Conservation (phyloP, 2,888 invertebrate species). For the Trichopria drosophilae region DNA sequence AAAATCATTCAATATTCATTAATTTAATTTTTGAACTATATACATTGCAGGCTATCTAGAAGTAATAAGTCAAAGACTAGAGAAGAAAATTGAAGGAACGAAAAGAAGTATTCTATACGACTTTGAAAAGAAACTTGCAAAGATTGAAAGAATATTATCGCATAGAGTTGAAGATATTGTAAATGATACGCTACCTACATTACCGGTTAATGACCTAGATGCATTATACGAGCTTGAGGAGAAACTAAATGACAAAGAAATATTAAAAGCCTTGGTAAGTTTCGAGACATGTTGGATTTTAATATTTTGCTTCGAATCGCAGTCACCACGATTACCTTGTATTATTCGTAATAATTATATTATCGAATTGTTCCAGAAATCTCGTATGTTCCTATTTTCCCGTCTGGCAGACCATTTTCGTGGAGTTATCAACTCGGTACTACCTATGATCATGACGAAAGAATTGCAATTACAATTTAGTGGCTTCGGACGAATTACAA, state of each 20-base stretch:
- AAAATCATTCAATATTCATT: too few relatives aligned
- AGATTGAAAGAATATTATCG: background rate
- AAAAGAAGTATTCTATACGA: background rate
- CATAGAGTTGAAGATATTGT: too few relatives aligned
- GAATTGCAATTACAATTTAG: background rate
- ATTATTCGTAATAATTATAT: too few relatives aligned
- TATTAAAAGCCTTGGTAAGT: background rate
- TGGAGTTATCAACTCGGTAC: background rate
- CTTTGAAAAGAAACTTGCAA: background rate
- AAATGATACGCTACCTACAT: background rate
- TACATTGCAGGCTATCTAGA: too few relatives aligned
- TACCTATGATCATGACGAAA: conserved; percentile 1
- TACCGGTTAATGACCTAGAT: background rate
- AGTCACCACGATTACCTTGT: too few relatives aligned
- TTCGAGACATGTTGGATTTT: too few relatives aligned
- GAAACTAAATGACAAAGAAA: background rate
- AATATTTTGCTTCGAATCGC: too few relatives aligned
- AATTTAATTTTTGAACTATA: too few relatives aligned
- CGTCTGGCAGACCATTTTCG: background rate
- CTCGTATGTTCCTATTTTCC: background rate
- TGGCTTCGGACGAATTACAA: background rate
- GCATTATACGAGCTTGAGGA: background rate
- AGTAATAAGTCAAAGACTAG: background rate
- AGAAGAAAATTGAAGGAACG: background rate
- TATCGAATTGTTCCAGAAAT: too few relatives aligned